Conservation (phyloP, 92 coral and sea anemone species). For the Phymanthus crucifer region DNA sequence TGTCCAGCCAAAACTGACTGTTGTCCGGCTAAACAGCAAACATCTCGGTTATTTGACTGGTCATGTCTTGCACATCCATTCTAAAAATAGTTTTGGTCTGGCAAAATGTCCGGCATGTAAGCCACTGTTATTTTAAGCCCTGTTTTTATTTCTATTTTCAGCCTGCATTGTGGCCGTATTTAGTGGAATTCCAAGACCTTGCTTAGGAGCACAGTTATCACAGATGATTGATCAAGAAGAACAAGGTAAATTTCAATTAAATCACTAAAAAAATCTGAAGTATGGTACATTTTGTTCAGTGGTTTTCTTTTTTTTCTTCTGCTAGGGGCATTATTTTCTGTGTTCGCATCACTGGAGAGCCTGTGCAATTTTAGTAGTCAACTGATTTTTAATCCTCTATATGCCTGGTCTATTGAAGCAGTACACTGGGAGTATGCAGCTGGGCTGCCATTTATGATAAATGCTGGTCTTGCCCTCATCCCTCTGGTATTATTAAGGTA, state of each 20-base stretch:
- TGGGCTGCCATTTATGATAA: slow-evolving; percentile 82
- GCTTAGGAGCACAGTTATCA: slow-evolving; percentile 86
- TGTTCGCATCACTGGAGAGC: slow-evolving; percentile 84
- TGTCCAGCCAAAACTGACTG: no score
- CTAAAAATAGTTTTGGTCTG: no score
- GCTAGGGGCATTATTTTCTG: slow-evolving; percentile 81
- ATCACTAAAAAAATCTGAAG: neutral
- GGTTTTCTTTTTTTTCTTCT: neutral
- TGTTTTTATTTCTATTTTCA: slow-evolving; percentile 6
- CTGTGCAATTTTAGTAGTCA: slow-evolving; percentile 78
- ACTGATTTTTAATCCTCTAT: slow-evolving; percentile 78
- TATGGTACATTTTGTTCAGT: no score
- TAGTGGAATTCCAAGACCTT: slow-evolving; percentile 83
- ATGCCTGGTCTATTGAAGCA: slow-evolving; percentile 71
- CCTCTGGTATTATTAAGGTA: slow-evolving; percentile 72
- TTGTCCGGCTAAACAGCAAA: no score
- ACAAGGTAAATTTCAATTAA: slow-evolving; percentile 62
- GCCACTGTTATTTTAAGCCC: no score
- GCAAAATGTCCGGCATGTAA: no score
- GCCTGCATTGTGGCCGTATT: slow-evolving; percentile 68
- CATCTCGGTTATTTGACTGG: no score
- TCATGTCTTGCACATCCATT: no score
- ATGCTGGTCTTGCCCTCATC: slow-evolving; percentile 75
- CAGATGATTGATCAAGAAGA: slow-evolving; percentile 71
- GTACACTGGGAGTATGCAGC: slow-evolving; percentile 73